phyloP scores from a whole-genome alignment of 2,797 vertebrate genomes.

The Mormyrus proboscirostris region DNA sequence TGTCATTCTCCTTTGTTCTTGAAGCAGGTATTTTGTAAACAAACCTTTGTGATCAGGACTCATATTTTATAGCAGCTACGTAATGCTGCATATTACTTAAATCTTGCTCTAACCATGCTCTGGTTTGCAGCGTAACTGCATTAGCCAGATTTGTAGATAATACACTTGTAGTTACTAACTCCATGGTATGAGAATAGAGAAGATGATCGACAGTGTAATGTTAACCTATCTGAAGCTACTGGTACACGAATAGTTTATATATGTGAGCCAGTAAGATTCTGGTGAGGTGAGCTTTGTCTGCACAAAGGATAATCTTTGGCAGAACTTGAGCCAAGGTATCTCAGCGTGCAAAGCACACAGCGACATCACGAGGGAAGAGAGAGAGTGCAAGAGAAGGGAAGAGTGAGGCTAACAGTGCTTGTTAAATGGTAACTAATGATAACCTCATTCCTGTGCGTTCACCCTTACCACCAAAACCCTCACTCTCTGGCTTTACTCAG shows the following conservation, averaged over 20 bases:
- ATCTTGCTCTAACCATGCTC: neutral
- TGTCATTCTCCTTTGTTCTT: neutral
- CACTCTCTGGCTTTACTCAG: neutral
- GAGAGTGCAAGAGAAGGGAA: neutral
- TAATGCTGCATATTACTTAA: neutral
- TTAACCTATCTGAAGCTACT: neutral
- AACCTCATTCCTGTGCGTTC: neutral
- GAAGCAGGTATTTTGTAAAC: neutral
- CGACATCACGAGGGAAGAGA: neutral
- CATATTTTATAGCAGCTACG: neutral
- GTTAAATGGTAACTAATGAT: constrained; percentile 16
- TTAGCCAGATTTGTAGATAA: neutral
- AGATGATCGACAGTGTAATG: neutral
- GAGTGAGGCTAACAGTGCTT: constrained; percentile 14
- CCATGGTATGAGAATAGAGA: neutral
- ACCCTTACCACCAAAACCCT: neutral
- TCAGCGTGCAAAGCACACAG: neutral
- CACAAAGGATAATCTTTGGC: neutral
- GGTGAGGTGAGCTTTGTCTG: neutral
- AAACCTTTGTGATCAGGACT: neutral
- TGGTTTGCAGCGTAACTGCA: neutral
- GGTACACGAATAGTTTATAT: neutral
- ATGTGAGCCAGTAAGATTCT: neutral
- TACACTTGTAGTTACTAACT: neutral
- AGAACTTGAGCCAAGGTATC: neutral